phyloP scores from a whole-genome alignment of 1,140 invertebrate genomes.

The Conus betulinus region DNA sequence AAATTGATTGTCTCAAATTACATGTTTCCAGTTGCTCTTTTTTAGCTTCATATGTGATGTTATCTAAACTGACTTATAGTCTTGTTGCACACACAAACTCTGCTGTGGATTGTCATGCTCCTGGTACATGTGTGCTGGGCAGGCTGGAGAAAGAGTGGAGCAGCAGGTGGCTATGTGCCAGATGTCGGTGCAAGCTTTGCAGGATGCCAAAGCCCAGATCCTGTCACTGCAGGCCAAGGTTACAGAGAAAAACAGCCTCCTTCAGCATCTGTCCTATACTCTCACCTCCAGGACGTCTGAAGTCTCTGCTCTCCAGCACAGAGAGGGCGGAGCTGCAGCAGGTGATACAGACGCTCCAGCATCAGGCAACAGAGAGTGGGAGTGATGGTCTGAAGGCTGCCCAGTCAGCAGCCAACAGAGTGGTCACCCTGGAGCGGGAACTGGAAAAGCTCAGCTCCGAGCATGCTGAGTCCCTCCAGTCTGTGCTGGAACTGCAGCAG shows the following conservation, averaged over 20 bases:
- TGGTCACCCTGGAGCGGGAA: conserved; percentile 24
- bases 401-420: conserved; percentile 21
- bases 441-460: conserved; percentile 23
- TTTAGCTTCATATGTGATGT: too few species aligned
- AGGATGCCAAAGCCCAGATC: conserved; percentile 62
- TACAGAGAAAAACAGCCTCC: conserved; percentile 54
- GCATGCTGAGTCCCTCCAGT: background rate
- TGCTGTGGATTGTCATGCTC: background rate
- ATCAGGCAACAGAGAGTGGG: background rate
- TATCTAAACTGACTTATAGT: background rate
- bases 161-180: conserved; percentile 55
- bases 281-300: conserved; percentile 31
- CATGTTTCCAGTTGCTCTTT: too few species aligned
- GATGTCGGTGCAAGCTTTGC: conserved; percentile 53
- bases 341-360: background rate
- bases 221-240: conserved; percentile 53
- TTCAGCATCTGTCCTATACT: conserved; percentile 54
- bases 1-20: too few species aligned
- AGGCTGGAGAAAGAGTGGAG: conserved; percentile 61
- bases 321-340: conserved; percentile 19
- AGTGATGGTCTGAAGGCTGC: background rate
- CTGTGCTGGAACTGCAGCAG: conserved; percentile 24
- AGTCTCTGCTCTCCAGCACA: background rate
- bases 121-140: conserved; percentile 41
- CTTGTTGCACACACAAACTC: background rate